Conservation (phyloP, 2,888 invertebrate genomes). For the Eupithecia centaureata region DNA sequence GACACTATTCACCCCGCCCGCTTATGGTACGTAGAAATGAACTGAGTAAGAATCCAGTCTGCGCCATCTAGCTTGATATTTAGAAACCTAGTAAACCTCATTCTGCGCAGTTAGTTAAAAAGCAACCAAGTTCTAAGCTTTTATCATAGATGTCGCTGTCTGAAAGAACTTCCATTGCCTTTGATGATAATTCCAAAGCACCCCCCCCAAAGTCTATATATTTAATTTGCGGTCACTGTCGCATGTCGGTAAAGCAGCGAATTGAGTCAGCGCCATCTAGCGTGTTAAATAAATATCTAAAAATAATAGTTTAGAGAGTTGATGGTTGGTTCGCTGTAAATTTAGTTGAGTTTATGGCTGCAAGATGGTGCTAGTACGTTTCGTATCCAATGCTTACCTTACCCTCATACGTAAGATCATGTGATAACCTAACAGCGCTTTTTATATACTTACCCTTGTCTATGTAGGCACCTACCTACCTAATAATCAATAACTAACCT, state of each 20-base stretch:
- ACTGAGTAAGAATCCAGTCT: neutral
- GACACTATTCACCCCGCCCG: too few species aligned
- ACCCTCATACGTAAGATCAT: neutral
- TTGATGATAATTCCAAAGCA: too few species aligned
- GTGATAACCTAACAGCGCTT: neutral
- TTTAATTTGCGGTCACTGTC: too few species aligned
- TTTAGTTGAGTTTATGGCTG: neutral
- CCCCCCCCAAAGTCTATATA: too few species aligned
- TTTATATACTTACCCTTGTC: too few species aligned
- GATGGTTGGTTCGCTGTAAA: neutral
- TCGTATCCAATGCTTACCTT: neutral
- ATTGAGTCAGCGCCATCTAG: neutral
- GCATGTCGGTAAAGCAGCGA: too few species aligned
- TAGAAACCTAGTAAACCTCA: neutral
- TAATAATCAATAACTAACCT: conserved; percentile 58
- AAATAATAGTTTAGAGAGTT: neutral
- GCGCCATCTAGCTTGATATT: neutral
- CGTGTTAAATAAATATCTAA: neutral
- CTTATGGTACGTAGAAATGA: too few species aligned
- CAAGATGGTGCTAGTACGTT: neutral
- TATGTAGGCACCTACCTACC: too few species aligned
- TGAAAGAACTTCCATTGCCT: too few species aligned
- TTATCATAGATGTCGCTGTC: neutral
- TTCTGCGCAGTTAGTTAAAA: neutral
- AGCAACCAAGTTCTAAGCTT: neutral